A percentile compares a stretch with the other conserved stretches of the same genome.
phyloP scores from a whole-genome alignment of 1,140 invertebrate genomes.

The Papilio helenus region DNA sequence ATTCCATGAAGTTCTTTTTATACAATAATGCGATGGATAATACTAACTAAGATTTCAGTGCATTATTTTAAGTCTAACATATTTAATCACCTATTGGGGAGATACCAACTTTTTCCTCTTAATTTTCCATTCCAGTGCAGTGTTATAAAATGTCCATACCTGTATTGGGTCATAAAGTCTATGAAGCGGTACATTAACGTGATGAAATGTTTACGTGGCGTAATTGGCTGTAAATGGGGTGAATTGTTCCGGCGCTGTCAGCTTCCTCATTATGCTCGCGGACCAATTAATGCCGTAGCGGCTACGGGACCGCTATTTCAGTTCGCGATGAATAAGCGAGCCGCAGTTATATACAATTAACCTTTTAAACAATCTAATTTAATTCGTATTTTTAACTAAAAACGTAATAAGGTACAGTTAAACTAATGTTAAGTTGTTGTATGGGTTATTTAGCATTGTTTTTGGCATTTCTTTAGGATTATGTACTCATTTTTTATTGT shows the following conservation, averaged over 20 bases:
- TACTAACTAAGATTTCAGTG: background rate
- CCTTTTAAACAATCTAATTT: constrained; percentile 9
- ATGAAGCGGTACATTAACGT: constrained; percentile 44
- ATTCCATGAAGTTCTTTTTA: background rate
- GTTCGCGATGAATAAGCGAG: constrained; percentile 49
- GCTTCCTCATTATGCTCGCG: constrained; percentile 77
- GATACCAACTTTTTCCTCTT: background rate
- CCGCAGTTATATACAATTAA: constrained; percentile 23
- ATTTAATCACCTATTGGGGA: background rate
- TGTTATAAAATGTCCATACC: background rate
- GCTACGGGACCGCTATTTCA: constrained; percentile 57
- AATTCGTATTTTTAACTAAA: background rate
- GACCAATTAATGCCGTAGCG: constrained; percentile 67
- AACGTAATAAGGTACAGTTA: background rate
- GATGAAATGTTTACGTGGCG: constrained; percentile 70
- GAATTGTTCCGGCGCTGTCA: constrained; percentile 77
- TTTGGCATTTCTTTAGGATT: too few species aligned
- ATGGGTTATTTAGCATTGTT: background rate
- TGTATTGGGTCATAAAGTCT: constrained; percentile 7
- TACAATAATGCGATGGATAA: background rate
- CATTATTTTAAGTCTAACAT: background rate
- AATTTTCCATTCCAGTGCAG: background rate
- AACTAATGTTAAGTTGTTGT: background rate
- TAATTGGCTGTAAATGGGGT: constrained; percentile 73
- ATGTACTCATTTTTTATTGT: too few species aligned